Evolutionary conservation across 2,113 vertebrate species (phyloP).

Genomic region (Salvelinus namaycush): DNA sequence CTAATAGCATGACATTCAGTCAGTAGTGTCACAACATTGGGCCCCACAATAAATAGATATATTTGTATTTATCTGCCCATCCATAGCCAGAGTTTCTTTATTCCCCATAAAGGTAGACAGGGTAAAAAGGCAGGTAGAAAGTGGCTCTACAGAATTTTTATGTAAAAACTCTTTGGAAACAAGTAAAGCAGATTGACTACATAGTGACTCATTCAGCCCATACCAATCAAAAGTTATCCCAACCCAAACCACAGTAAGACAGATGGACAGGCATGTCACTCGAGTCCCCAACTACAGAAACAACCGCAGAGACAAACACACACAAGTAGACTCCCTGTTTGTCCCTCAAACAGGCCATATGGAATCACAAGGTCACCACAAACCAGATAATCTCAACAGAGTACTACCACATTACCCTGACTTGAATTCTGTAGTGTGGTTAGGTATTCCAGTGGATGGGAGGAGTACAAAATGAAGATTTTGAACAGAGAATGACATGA

Average conservation of each 20-base stretch:
- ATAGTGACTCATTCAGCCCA: too few species aligned
- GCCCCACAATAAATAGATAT: neutral
- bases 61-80: neutral
- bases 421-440: too few species aligned
- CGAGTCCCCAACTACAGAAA: slow-evolving; percentile 12
- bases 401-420: neutral
- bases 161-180: slow-evolving; percentile 33
- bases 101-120: neutral
- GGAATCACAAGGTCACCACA: neutral
- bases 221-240: neutral
- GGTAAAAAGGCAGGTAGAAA: slow-evolving; percentile 5
- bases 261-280: slow-evolving; percentile 12
- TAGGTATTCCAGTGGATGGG: neutral
- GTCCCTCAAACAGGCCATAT: neutral
- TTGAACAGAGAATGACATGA: slow-evolving; percentile 25
- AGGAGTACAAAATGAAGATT: neutral
- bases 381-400: neutral
- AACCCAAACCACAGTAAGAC: slow-evolving; percentile 10
- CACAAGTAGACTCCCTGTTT: neutral
- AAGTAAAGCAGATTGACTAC: slow-evolving; percentile 6
- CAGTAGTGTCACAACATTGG: neutral
- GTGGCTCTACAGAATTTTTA: neutral
- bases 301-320: slow-evolving; percentile 5
- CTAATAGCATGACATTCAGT: neutral
- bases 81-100: neutral